Evolutionary conservation across 2,797 vertebrate genomes (phyloP).

Genomic region (Hapalemur alaotrensis): DNA sequence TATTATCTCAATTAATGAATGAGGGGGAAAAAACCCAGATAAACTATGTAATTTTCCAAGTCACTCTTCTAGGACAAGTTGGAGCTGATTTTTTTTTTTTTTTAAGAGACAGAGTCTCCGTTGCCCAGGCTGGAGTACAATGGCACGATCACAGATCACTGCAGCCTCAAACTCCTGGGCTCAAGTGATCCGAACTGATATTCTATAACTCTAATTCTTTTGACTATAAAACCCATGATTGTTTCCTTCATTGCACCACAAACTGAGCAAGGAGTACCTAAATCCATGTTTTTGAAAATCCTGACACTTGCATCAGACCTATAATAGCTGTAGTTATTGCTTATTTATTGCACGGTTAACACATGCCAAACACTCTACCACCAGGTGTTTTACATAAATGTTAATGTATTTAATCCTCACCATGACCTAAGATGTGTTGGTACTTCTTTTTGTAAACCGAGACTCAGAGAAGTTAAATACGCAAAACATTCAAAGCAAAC

Average conservation of each 20-base stretch:
- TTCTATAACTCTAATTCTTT: not conserved
- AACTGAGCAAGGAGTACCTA: not conserved
- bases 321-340: not conserved
- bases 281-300: not conserved
- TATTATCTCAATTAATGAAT: not conserved
- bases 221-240: not conserved
- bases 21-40: not conserved
- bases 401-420: not conserved
- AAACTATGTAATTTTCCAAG: not conserved
- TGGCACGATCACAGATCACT: not conserved
- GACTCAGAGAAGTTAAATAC: constrained; percentile 17
- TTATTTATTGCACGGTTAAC: not conserved
- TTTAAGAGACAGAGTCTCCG: not conserved
- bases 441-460: not conserved
- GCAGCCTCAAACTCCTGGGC: not conserved
- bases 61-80: not conserved
- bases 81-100: not conserved
- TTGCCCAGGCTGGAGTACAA: not conserved
- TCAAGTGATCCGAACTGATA: not conserved
- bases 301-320: not conserved
- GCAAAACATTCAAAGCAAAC: not conserved
- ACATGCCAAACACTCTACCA: not conserved
- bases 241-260: not conserved
- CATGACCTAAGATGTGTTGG: not conserved
- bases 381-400: not conserved